Evolutionary conservation across 1,140 invertebrate genomes (phyloP), one percentile per base, ranked within the genome.

Genomic region (Thalassaphorura encarpata): DNA sequence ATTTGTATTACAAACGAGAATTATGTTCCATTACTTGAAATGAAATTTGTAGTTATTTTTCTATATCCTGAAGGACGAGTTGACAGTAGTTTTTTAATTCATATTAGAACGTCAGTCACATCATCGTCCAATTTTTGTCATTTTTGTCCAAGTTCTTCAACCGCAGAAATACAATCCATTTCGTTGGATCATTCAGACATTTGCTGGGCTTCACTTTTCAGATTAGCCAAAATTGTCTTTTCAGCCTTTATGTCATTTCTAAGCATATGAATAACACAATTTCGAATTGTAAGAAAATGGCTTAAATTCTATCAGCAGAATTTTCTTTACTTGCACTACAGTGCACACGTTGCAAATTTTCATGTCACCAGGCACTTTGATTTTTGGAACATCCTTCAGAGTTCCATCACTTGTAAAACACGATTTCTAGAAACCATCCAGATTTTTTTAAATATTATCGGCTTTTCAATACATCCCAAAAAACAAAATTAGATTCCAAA

Each of bases 21-120:
- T 96, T 96, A 67, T 96, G 90, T 0, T 89, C 87, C 90, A 96
- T 96, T 0, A 97, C 74, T 68, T 91, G 87, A 78, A 95, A 94
- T 1, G 90, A 95, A 48, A 90, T 87, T 73, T 94, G 89, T 19
- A 97, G 69, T 92, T 92, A 97, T 69, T 94, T 95, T 73, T 97
- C 92, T 1, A 85, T 88, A 59, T 96, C 91, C 74, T 96, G 92
- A 11, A 96, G 73, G 13, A 82, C 83, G 66, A 84, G 81, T 58
- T 94, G 87, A 68, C 95, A 97, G 66, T 91, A 89, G 41, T 89
- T 85, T 52, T 84, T 78, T 5, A 92, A 84, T 72, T 92, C 87
- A 39, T 78, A 75, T 66, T 89, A 85, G 0, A 90, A 42, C 27
- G 6, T 31, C 33, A 21, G 49, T 43, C 24, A 62, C 24, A 26